A percentile compares a stretch with the other conserved stretches of the same genome.
phyloP scores from a whole-genome alignment of 2,113 vertebrate genomes.

The Hemichromis elongatus region DNA sequence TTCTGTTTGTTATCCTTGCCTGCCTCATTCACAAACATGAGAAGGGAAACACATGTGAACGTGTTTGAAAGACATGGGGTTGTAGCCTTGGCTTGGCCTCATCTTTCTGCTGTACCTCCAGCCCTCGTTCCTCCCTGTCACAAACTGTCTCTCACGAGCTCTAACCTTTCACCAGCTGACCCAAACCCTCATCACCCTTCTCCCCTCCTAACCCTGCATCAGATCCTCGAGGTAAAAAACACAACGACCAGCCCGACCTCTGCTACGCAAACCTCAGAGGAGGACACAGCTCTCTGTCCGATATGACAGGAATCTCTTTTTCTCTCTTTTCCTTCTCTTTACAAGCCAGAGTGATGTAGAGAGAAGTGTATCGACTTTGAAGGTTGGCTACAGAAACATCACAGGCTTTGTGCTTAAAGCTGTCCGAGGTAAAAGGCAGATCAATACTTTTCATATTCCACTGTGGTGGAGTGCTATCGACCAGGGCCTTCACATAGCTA shows the following conservation, averaged over 20 bases:
- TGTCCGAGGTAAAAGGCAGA: constrained; percentile 64
- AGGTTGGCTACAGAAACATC: constrained; percentile 66
- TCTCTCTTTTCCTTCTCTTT: constrained; percentile 41
- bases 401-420: constrained; percentile 60
- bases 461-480: constrained; percentile 68
- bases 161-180: constrained; percentile 40
- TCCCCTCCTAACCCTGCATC: neutral
- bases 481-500: constrained; percentile 41
- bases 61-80: constrained; percentile 21
- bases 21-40: constrained; percentile 11
- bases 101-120: neutral
- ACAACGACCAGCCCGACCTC: constrained; percentile 43
- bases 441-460: constrained; percentile 77
- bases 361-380: constrained; percentile 66
- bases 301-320: constrained; percentile 54
- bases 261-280: constrained; percentile 13
- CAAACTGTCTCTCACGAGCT: constrained; percentile 14
- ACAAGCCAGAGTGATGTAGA: constrained; percentile 51
- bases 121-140: neutral
- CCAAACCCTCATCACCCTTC: neutral
- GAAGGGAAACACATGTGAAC: constrained; percentile 12
- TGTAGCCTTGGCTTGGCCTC: neutral
- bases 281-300: constrained; percentile 28
- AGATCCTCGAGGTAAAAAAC: constrained; percentile 39
- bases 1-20: neutral